These are phyloP conservation scores for Synanthedon formicaeformis DNA, from an alignment of 2,888 invertebrate species.

Conservation along the genomic window DNA sequence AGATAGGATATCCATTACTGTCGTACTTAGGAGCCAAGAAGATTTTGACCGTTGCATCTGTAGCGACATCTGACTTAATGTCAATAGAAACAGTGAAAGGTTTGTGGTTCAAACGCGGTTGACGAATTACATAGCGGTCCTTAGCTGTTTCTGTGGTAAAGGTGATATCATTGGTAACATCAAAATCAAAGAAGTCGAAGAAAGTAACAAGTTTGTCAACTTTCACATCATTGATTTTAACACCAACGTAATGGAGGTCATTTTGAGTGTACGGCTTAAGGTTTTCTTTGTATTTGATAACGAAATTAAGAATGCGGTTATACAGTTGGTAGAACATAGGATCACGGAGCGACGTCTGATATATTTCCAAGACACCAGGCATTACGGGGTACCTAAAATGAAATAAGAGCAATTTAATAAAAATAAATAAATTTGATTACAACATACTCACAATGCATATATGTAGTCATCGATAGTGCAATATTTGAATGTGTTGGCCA, in stretches of 20 bases:
- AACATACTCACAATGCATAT: too few relatives aligned
- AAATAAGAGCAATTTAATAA: too few relatives aligned
- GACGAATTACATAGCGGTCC: constrained; percentile 68
- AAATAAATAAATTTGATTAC: too few relatives aligned
- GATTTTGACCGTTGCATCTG: constrained; percentile 71
- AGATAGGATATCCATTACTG: constrained; percentile 58
- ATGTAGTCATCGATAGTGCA: too few relatives aligned
- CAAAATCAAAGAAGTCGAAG: constrained; percentile 75
- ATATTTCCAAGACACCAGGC: constrained; percentile 74
- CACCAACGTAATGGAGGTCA: constrained; percentile 69
- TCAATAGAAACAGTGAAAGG: constrained; percentile 73
- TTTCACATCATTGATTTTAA: constrained; percentile 71
- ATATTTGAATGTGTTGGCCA: not conserved
- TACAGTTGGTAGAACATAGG: constrained; percentile 78
- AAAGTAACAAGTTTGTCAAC: constrained; percentile 74
- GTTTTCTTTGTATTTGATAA: constrained; percentile 72
- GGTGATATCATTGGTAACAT: constrained; percentile 68
- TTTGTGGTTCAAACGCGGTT: constrained; percentile 78
- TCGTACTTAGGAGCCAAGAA: constrained; percentile 80
- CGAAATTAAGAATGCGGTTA: constrained; percentile 69
- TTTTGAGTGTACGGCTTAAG: constrained; percentile 70
- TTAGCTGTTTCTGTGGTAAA: constrained; percentile 33
- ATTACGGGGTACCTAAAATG: constrained; percentile 36
- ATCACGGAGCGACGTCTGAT: constrained; percentile 76
- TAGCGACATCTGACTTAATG: constrained; percentile 69